A percentile compares a stretch with the other conserved stretches of the same genome.
These are phyloP conservation scores for Ophraella communa DNA, from an alignment of 2,888 invertebrate genomes.

Conservation along the genomic window DNA sequence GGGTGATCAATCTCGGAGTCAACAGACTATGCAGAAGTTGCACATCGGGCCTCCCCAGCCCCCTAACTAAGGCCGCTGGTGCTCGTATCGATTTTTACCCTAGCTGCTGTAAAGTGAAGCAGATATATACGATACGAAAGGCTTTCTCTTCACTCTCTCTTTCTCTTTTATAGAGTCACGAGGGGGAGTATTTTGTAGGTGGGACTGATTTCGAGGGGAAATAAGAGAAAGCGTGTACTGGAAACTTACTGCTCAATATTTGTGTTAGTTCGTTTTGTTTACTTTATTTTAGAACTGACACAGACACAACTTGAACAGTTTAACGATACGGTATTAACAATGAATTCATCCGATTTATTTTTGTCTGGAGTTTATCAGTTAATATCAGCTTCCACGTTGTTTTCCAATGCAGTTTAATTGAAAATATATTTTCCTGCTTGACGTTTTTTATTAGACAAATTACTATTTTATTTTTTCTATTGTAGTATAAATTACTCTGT, in stretches of 20 bases:
- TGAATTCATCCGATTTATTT: neutral
- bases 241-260: slow-evolving; percentile 18
- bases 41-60: slow-evolving; percentile 13
- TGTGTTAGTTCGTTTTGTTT: slow-evolving; percentile 21
- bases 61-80: slow-evolving; percentile 11
- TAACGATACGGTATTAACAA: neutral
- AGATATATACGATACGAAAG: neutral
- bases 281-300: slow-evolving; percentile 15
- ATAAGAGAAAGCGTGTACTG: slow-evolving; percentile 7
- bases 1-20: slow-evolving; percentile 23
- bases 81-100: slow-evolving; percentile 18
- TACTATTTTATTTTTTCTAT: no score
- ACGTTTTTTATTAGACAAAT: no score
- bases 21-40: slow-evolving; percentile 21
- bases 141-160: slow-evolving; percentile 19
- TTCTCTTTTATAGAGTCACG: slow-evolving; percentile 13
- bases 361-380: no score
- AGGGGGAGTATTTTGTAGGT: neutral
- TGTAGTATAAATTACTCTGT: no score
- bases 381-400: no score
- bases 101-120: slow-evolving; percentile 4
- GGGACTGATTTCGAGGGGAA: neutral
- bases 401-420: no score
- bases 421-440: no score
- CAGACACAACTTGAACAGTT: slow-evolving; percentile 11